Conservation (phyloP, 2,797 vertebrate species). For the Brachyalestes nurse region DNA sequence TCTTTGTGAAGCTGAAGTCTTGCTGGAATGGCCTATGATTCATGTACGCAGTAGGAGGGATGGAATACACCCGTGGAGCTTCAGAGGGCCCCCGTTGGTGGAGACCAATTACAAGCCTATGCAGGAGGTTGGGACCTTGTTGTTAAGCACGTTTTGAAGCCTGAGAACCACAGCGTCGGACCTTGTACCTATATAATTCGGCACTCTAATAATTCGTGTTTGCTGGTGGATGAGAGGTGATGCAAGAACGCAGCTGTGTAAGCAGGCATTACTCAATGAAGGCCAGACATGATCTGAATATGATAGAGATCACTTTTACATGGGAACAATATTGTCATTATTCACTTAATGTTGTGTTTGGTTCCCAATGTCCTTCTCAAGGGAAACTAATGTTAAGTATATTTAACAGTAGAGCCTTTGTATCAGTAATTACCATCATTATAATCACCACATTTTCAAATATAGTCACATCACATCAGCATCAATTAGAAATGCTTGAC, state of each 20-base stretch:
- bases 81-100: constrained; percentile 12
- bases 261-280: constrained; percentile 13
- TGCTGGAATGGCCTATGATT: constrained; percentile 48
- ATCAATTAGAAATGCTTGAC: background rate
- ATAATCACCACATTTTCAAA: background rate
- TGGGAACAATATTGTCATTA: constrained; percentile 14
- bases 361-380: background rate
- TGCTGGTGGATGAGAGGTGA: constrained; percentile 42
- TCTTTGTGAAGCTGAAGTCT: constrained; percentile 28
- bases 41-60: constrained; percentile 43
- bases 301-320: constrained; percentile 2
- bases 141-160: constrained; percentile 40
- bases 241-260: constrained; percentile 42
- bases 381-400: background rate
- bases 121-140: constrained; percentile 29
- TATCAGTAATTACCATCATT: background rate
- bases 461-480: background rate
- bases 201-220: constrained; percentile 31
- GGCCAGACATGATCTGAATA: constrained; percentile 9
- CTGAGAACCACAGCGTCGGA: constrained; percentile 42
- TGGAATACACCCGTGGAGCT: constrained; percentile 21
- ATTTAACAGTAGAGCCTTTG: background rate
- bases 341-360: constrained; percentile 1
- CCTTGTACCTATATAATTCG: constrained; percentile 49
- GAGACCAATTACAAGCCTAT: constrained; percentile 46